phyloP scores from a whole-genome alignment of 2,797 vertebrate genomes.

The Poeciliopsis paucimaculata region DNA sequence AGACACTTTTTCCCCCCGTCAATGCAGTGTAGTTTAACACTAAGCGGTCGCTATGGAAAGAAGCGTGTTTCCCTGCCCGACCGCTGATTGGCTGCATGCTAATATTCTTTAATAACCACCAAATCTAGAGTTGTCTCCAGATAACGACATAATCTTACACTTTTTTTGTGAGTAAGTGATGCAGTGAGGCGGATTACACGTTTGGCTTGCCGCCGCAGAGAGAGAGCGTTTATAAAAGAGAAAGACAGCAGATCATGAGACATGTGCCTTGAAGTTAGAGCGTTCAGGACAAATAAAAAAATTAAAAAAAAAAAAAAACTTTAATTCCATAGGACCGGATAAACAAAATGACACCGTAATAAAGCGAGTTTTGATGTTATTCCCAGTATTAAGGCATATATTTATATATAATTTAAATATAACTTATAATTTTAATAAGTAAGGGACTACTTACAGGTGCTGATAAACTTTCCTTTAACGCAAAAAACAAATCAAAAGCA shows the following conservation, averaged over 20 bases:
- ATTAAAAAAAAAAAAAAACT: not conserved
- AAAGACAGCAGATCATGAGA: slow-evolving; percentile 15
- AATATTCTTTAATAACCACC: slow-evolving; percentile 34
- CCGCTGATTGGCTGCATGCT: slow-evolving; percentile 68
- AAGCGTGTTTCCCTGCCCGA: slow-evolving; percentile 48
- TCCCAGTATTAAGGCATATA: not conserved
- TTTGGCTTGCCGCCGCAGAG: slow-evolving; percentile 46
- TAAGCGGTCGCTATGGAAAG: slow-evolving; percentile 36
- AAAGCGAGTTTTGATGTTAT: slow-evolving; percentile 1
- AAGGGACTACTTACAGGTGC: slow-evolving; percentile 77
- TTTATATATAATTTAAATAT: not conserved
- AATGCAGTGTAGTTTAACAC: not conserved
- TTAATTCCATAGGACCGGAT: slow-evolving; percentile 9
- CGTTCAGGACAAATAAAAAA: slow-evolving; percentile 9
- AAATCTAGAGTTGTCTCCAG: not conserved
- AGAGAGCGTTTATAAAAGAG: slow-evolving; percentile 50
- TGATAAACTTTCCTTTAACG: slow-evolving; percentile 78
- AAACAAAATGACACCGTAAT: not conserved
- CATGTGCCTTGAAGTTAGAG: slow-evolving; percentile 43
- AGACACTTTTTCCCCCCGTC: slow-evolving; percentile 12
- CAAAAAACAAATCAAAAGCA: slow-evolving; percentile 48
- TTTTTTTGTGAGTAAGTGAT: slow-evolving; percentile 48
- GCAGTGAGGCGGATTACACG: slow-evolving; percentile 23
- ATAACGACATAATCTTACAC: slow-evolving; percentile 22
- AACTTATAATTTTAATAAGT: not conserved